phyloP scores from a whole-genome alignment of 2,113 vertebrate genomes.

The Steatornis caripensis region DNA sequence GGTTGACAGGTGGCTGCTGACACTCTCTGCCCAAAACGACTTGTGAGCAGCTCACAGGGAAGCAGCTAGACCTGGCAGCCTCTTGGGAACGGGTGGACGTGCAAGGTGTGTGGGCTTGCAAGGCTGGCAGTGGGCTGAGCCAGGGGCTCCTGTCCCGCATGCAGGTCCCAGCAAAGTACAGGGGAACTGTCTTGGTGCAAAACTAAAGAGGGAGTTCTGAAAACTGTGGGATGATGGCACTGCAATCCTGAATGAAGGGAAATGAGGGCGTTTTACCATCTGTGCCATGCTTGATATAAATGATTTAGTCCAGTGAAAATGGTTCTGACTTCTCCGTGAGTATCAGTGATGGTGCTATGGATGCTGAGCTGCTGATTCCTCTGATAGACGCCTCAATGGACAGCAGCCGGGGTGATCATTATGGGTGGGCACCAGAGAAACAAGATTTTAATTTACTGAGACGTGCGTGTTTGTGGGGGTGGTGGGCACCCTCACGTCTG shows the following conservation, averaged over 20 bases:
- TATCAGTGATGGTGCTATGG: neutral
- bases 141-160: rapidly evolving
- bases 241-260: neutral
- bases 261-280: neutral
- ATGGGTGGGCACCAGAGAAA: neutral
- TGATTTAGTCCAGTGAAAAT: neutral
- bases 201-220: neutral
- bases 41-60: rapidly evolving
- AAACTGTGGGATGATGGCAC: neutral
- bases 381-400: neutral
- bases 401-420: neutral
- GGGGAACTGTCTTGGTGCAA: neutral
- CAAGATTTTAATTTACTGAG: neutral
- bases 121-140: neutral
- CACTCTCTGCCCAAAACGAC: neutral
- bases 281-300: neutral
- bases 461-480: neutral
- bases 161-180: neutral
- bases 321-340: neutral
- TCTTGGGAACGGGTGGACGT: rapidly evolving
- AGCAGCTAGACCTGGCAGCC: neutral
- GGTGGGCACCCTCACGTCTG: neutral
- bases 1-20: neutral
- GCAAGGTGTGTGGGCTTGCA: neutral
- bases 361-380: neutral